A percentile compares a stretch with the other conserved stretches of the same genome.
Evolutionary conservation across 2,113 vertebrate genomes (phyloP).

Genomic region (Stomatorhinus ivindoensis): DNA sequence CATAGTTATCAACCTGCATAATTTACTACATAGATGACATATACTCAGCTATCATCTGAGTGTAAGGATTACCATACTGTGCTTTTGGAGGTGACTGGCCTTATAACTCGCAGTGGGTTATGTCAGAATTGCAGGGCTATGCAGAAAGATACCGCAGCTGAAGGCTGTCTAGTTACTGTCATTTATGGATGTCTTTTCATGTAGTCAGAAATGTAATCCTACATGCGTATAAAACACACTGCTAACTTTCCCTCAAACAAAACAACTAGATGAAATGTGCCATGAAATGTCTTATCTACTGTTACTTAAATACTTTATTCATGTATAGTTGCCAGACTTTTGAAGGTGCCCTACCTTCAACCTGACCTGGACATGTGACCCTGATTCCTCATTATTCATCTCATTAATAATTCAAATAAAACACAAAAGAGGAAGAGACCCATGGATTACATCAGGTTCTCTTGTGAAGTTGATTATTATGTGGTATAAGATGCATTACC

Average conservation of each 20-base stretch:
- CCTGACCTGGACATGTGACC: not conserved
- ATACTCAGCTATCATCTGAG: not conserved
- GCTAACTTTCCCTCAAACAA: not conserved
- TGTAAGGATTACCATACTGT: not conserved
- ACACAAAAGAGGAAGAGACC: not conserved
- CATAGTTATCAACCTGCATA: not conserved
- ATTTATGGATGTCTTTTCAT: not conserved
- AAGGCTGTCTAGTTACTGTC: not conserved
- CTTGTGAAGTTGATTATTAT: not conserved
- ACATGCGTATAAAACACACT: not conserved
- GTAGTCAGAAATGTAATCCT: not conserved
- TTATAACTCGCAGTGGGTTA: constrained; percentile 3
- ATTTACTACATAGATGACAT: not conserved
- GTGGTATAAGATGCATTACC: not conserved
- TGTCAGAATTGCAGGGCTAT: constrained; percentile 8
- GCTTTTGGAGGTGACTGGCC: not conserved
- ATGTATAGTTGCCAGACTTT: not conserved
- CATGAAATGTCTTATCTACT: not conserved
- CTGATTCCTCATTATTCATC: not conserved
- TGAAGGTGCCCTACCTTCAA: not conserved
- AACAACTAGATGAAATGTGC: not conserved
- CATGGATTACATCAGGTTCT: not conserved
- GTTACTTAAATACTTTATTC: not conserved
- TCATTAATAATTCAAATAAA: not conserved
- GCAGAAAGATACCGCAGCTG: constrained; percentile 4